Evolutionary conservation across 35 echinoderm and acorn worm genomes (phyloP).

Genomic region (Eucidaris tribuloides): DNA sequence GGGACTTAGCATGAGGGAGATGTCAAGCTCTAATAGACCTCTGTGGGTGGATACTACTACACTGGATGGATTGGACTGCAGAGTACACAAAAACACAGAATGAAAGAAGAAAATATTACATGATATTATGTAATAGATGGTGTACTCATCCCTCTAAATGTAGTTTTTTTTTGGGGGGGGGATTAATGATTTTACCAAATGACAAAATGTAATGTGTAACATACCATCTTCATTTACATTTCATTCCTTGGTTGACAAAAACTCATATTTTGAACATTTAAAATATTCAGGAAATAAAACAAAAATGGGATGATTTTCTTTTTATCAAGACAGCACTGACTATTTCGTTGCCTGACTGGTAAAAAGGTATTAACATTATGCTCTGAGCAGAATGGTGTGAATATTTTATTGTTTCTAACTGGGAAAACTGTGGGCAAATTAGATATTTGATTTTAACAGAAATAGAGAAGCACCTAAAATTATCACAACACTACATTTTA

Average conservation of each 20-base stretch:
- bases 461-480: no score
- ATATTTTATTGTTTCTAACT: no score
- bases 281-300: no score
- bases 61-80: conserved; percentile 74
- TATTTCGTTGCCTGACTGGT: no score
- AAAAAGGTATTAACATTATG: no score
- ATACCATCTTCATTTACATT: background rate
- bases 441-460: no score
- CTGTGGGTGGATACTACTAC: conserved; percentile 83
- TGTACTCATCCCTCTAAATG: background rate
- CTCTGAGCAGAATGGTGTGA: no score
- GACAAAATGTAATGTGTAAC: background rate
- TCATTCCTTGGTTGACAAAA: background rate
- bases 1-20: conserved; percentile 81
- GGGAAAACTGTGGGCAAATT: no score
- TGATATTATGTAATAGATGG: background rate
- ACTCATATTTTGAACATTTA: no score
- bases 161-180: background rate
- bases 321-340: no score
- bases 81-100: background rate
- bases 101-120: background rate
- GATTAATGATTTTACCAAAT: background rate
- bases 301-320: no score
- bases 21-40: conserved; percentile 83
- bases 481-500: no score